Percentiles rank a stretch among this genome's conserved stretches.
Evolutionary conservation across 2,888 invertebrate genomes (phyloP).

Genomic region (Deilephila elpenor): DNA sequence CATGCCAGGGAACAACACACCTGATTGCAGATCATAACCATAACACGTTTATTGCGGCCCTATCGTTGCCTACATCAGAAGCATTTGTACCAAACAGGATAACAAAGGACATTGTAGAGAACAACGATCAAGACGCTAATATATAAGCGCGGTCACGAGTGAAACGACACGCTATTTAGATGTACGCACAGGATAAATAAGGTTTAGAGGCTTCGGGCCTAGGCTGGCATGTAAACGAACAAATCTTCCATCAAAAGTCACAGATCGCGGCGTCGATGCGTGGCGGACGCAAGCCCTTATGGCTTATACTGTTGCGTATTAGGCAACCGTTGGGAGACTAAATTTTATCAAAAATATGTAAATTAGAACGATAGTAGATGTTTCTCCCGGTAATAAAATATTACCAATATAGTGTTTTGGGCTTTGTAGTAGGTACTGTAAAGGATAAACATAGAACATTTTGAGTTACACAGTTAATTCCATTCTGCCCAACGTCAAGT

Average conservation of each 20-base stretch:
- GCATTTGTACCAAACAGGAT: slow-evolving; percentile 25
- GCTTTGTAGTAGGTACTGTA: too few relatives aligned
- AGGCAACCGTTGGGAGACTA: too few relatives aligned
- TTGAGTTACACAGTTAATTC: too few relatives aligned
- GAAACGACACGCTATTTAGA: slow-evolving; percentile 63
- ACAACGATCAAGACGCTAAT: slow-evolving; percentile 18
- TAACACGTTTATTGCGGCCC: slow-evolving; percentile 1
- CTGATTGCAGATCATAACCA: slow-evolving; percentile 17
- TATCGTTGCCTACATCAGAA: slow-evolving; percentile 16
- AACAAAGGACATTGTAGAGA: slow-evolving; percentile 21
- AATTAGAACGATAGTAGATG: too few relatives aligned
- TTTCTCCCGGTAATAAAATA: too few relatives aligned
- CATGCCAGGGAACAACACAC: slow-evolving; percentile 33
- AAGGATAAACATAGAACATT: too few relatives aligned
- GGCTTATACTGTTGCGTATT: not conserved
- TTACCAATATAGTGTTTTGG: too few relatives aligned
- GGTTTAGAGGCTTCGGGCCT: slow-evolving; percentile 55
- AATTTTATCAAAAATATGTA: too few relatives aligned
- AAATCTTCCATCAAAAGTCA: slow-evolving; percentile 78
- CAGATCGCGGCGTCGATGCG: slow-evolving; percentile 69
- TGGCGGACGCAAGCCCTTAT: slow-evolving; percentile 56
- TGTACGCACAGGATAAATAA: slow-evolving; percentile 69
- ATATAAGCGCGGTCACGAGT: slow-evolving; percentile 55
- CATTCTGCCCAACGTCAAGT: too few relatives aligned
- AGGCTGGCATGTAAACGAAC: slow-evolving; percentile 67